Conservation (phyloP, 2,888 invertebrate species). For the Dasypogon diadema region DNA sequence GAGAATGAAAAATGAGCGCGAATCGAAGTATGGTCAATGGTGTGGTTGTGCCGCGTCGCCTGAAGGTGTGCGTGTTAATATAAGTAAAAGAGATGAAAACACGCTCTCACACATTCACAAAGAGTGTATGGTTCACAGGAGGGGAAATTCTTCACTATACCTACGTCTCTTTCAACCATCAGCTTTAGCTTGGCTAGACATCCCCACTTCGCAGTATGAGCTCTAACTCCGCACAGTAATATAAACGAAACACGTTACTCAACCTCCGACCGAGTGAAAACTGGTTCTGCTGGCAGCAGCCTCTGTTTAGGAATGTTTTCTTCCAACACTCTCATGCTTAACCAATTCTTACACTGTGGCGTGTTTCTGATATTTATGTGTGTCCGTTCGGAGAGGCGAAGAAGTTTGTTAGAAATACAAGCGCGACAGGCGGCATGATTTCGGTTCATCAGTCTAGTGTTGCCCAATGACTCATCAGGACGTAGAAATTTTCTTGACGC, state of each 20-base stretch:
- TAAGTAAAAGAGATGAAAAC: no score
- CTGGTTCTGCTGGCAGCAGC: constrained; percentile 3
- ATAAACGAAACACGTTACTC: constrained; percentile 14
- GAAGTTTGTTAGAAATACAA: constrained; percentile 45
- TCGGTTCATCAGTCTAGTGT: constrained; percentile 55
- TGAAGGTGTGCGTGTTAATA: neutral
- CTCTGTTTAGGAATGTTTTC: constrained; percentile 45
- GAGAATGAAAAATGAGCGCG: constrained; percentile 31
- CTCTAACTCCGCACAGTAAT: no score
- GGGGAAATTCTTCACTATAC: neutral
- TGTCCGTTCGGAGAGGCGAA: constrained; percentile 6
- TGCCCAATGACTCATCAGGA: constrained; percentile 56
- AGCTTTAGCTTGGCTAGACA: neutral
- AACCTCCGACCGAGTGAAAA: neutral
- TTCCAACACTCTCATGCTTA: constrained; percentile 21
- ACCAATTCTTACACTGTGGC: neutral
- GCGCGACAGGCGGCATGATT: constrained; percentile 53
- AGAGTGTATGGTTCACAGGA: neutral
- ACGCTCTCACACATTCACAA: neutral
- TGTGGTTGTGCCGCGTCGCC: constrained; percentile 8
- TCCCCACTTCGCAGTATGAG: constrained; percentile 30
- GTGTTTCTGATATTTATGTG: neutral
- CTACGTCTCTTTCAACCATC: neutral
- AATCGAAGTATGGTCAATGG: neutral
- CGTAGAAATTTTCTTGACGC: constrained; percentile 44